Evolutionary conservation across 1,140 invertebrate genomes (phyloP).

Genomic region (Cryptotermes secundus): DNA sequence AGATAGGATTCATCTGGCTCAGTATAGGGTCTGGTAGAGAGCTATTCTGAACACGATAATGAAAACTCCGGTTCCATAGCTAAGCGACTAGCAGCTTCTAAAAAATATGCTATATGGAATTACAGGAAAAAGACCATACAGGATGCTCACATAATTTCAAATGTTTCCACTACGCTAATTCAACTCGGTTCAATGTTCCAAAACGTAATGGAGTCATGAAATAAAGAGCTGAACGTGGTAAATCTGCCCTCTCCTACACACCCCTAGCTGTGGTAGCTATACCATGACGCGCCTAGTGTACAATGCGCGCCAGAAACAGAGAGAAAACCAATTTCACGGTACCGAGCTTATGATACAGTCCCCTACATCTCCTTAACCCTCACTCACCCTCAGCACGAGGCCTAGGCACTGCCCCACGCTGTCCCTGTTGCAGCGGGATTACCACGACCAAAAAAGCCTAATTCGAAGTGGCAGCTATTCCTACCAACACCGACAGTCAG

Average conservation of each 20-base stretch:
- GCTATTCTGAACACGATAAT: too few relatives aligned
- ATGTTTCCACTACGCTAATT: too few relatives aligned
- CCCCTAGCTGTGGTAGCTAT: background rate
- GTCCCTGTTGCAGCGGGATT: background rate
- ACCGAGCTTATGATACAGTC: conserved; percentile 1
- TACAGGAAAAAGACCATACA: too few relatives aligned
- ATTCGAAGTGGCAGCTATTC: too few relatives aligned
- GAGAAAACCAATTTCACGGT: conserved; percentile 28
- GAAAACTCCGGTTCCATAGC: too few relatives aligned
- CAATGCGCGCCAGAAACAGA: background rate
- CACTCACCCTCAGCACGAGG: background rate
- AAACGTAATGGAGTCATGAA: background rate
- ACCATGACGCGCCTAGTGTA: background rate
- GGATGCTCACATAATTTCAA: too few relatives aligned
- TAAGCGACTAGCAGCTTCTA: too few relatives aligned
- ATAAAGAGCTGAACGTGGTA: background rate
- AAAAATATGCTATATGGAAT: too few relatives aligned
- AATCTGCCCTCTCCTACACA: background rate
- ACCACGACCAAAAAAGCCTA: too few relatives aligned
- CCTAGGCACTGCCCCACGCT: background rate
- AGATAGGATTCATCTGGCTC: too few relatives aligned
- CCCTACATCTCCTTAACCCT: background rate
- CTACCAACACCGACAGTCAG: too few relatives aligned
- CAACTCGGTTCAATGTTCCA: background rate
- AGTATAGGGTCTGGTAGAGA: too few relatives aligned